These are phyloP conservation scores for Pygmarrhopalites habei DNA, from an alignment of 1,140 invertebrate species.

Conservation along the genomic window DNA sequence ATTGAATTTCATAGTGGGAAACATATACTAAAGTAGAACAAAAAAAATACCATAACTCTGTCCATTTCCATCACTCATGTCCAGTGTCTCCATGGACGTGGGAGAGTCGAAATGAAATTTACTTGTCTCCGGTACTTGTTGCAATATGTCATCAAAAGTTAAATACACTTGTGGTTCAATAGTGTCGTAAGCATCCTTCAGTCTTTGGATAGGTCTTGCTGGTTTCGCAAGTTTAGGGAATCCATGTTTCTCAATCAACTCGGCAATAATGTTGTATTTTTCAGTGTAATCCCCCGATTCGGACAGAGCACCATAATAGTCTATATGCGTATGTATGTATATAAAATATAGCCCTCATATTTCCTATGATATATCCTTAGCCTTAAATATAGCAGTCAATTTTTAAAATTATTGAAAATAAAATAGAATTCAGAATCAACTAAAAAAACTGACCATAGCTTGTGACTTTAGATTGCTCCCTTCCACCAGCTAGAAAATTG, in stretches of 20 bases:
- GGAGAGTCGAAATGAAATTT: slow-evolving; percentile 34
- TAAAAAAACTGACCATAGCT: slow-evolving; percentile 50
- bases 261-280: slow-evolving; percentile 24
- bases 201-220: slow-evolving; percentile 39
- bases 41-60: slow-evolving; percentile 55
- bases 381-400: background rate
- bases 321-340: slow-evolving; percentile 7
- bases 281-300: slow-evolving; percentile 37
- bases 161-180: slow-evolving; percentile 41
- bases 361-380: background rate
- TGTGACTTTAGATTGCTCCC: slow-evolving; percentile 49
- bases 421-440: background rate
- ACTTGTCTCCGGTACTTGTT: slow-evolving; percentile 18
- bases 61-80: slow-evolving; percentile 48
- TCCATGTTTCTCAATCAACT: slow-evolving; percentile 28
- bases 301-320: slow-evolving; percentile 32
- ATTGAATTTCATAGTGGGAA: background rate
- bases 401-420: background rate
- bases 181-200: slow-evolving; percentile 41
- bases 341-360: no score
- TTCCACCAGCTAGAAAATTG: slow-evolving; percentile 58
- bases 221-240: slow-evolving; percentile 34
- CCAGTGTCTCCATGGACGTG: slow-evolving; percentile 52
- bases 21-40: slow-evolving; percentile 45
- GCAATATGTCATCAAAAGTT: slow-evolving; percentile 32